Percentiles rank a stretch among this genome's conserved stretches.
These are phyloP conservation scores for Gallinago undulata DNA, from an alignment of 2,113 vertebrate genomes.

Conservation along the genomic window DNA sequence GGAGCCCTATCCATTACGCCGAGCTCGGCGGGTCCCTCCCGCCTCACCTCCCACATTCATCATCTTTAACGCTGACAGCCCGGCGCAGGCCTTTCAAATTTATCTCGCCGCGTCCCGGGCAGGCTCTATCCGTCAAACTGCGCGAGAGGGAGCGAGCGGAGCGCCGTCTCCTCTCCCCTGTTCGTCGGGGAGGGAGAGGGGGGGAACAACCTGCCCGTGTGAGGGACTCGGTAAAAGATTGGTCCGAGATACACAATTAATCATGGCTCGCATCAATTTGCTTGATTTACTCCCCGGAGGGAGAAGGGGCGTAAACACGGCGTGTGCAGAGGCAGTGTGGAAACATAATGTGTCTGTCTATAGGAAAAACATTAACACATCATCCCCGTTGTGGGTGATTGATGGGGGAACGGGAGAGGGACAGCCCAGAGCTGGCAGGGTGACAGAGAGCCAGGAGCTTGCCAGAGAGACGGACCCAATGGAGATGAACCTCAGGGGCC, in stretches of 20 bases:
- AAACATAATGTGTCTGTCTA: slow-evolving; percentile 82
- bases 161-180: slow-evolving; percentile 60
- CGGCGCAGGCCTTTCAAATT: slow-evolving; percentile 81
- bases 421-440: slow-evolving; percentile 66
- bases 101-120: slow-evolving; percentile 82
- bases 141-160: slow-evolving; percentile 30
- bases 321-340: slow-evolving; percentile 74
- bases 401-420: slow-evolving; percentile 68
- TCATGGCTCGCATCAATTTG: slow-evolving; percentile 82
- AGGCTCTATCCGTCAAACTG: slow-evolving; percentile 86
- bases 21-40: slow-evolving; percentile 80
- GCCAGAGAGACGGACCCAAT: slow-evolving; percentile 34
- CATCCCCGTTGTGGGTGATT: slow-evolving; percentile 74
- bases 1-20: slow-evolving; percentile 77
- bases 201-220: slow-evolving; percentile 70
- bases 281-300: slow-evolving; percentile 80
- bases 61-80: slow-evolving; percentile 99
- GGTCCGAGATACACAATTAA: slow-evolving; percentile 80
- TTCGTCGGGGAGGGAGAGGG: slow-evolving; percentile 39
- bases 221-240: slow-evolving; percentile 74
- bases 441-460: slow-evolving; percentile 65
- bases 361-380: slow-evolving; percentile 84
- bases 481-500: slow-evolving; percentile 46
- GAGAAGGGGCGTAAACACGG: slow-evolving; percentile 79
- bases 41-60: slow-evolving; percentile 94